phyloP scores from a whole-genome alignment of 2,113 vertebrate species.

The Chelonoidis abingdonii region DNA sequence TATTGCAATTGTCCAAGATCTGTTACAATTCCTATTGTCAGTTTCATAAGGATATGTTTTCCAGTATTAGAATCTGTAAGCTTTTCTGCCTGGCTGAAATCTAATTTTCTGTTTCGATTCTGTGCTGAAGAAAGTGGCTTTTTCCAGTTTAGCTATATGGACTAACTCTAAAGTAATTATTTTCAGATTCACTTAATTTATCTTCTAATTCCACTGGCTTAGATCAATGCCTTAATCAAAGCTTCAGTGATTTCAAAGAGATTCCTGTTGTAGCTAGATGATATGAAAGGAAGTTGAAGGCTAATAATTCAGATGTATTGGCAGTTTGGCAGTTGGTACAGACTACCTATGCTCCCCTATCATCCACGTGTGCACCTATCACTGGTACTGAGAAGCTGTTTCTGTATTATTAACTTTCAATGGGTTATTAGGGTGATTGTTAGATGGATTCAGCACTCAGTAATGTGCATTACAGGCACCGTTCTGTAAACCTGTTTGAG shows the following conservation, averaged over 20 bases:
- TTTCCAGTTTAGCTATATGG: neutral
- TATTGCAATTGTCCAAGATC: neutral
- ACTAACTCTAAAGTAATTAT: constrained; percentile 25
- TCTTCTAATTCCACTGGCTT: constrained; percentile 7
- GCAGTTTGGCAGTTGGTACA: fast-evolving
- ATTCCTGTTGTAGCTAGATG: neutral
- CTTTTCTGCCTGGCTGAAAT: constrained; percentile 5
- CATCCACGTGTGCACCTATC: neutral
- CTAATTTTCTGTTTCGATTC: constrained; percentile 21
- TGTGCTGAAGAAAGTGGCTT: neutral
- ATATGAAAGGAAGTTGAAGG: neutral
- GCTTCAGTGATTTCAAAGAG: neutral
- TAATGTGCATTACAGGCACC: neutral
- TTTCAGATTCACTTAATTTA: constrained; percentile 2
- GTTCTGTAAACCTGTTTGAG: neutral
- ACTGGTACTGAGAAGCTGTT: neutral
- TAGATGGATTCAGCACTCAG: neutral
- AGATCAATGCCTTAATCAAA: constrained; percentile 10
- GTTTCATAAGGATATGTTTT: constrained; percentile 20
- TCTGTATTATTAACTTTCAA: neutral
- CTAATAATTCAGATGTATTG: neutral
- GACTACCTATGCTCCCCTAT: neutral
- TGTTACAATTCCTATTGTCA: neutral
- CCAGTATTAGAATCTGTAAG: neutral
- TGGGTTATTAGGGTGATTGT: neutral